A percentile compares a stretch with the other conserved stretches of the same genome.
phyloP scores from a whole-genome alignment of 2,113 vertebrate species.

The Bombycilla garrulus region DNA sequence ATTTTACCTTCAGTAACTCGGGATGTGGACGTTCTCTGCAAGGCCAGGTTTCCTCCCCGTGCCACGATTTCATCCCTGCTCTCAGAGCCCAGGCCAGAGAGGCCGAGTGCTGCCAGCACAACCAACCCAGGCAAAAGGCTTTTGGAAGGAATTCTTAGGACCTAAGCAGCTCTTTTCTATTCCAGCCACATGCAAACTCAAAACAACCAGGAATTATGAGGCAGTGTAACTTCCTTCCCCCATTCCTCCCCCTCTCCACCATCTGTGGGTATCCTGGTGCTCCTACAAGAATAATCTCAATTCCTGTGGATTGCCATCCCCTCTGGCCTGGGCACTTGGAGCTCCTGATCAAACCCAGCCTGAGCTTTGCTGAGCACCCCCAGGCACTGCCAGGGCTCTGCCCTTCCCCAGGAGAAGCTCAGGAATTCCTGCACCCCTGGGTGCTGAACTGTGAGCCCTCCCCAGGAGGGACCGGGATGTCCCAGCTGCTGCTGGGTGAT shows the following conservation, averaged over 20 bases:
- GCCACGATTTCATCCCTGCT: neutral
- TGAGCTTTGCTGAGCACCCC: neutral
- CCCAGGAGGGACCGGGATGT: accelerated
- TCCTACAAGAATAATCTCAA: neutral
- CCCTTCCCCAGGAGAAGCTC: accelerated
- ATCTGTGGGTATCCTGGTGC: accelerated
- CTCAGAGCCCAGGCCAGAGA: neutral
- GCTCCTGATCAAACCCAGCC: neutral
- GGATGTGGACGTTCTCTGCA: neutral
- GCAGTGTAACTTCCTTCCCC: accelerated
- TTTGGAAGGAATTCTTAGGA: neutral
- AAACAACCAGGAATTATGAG: neutral
- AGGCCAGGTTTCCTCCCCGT: neutral
- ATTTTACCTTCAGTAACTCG: accelerated
- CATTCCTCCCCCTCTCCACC: neutral
- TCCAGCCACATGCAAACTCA: neutral
- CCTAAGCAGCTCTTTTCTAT: neutral
- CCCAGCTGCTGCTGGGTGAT: too few relatives aligned
- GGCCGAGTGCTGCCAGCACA: neutral
- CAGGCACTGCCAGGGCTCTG: neutral
- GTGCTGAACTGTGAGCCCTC: neutral
- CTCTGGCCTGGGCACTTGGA: neutral
- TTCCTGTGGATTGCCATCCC: neutral
- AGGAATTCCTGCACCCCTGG: accelerated
- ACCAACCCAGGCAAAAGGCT: neutral